Base-by-base conservation (phyloP, 2,888 invertebrate genomes). In the Drosophila mimetica region DNA sequence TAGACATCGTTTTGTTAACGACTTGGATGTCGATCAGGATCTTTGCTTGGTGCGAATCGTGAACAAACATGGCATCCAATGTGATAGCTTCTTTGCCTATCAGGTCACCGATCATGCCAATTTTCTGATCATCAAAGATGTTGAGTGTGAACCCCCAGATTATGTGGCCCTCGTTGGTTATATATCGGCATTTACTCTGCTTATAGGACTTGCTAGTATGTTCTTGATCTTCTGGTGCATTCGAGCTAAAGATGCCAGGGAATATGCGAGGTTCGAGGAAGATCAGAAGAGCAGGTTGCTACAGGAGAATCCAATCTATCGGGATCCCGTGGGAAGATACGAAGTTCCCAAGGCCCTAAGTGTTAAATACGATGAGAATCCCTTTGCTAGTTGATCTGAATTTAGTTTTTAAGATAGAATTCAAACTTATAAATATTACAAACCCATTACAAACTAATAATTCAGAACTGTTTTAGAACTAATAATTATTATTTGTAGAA, bases 321-420 rank as follows among this genome's bases (percentile, higher is more conserved):
- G 92, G 74, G 93, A 94, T n/a, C 94, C 95, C 1, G 92, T 93
- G 14, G 92, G 92, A 0, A 90, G 92, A 55, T 94, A 94, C 75
- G 90, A 90, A 66, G 92, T 94, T 65, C 95, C 95, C 4, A 63
- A 65, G 6, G 67, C 58, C 0, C 28, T 88, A 20, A 86, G 79
- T n/a, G 37, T 5, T 0, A 74, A 81, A 1, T 70, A 18, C 30
- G 79, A 74, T 47, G 87, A 88, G 42, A 88, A 85, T 81, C 88
- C 88, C 0, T 88, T 85, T 59, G 76, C 79, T 16, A 76, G 66
- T 42, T 86, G 32, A 52, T 18, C 8, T n/a, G 4, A 2, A 9
- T 22, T 22, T 7, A 13, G 2, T 4, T 18, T 18, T 39, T 39
- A 37, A 11, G 1, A 37, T 1, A 30, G 9, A 9, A 28, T 2